Base-by-base conservation (phyloP, 2,888 invertebrate genomes). In the Endomychus coccineus region DNA sequence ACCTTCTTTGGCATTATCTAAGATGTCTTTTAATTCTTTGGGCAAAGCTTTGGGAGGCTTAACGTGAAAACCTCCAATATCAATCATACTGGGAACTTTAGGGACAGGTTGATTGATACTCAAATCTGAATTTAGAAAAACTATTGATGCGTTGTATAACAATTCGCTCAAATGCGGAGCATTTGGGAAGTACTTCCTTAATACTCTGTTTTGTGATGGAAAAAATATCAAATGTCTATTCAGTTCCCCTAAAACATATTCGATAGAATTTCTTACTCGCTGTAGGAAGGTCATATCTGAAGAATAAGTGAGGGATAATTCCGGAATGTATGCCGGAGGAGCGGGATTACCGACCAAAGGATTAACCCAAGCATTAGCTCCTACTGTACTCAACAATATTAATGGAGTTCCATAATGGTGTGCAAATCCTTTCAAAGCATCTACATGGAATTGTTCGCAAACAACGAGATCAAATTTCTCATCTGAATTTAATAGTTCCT, bases 21-120 rank as follows among this genome's bases (percentile, higher is more conserved):
- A 50, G 35, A 71, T 61, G 9, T 64, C 58, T 58, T 74, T 64
- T 0, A 77, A 52, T 49, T 75, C 71, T 40, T 48, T 39, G 1
- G 62, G 59, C 13, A 62, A 33, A 12, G 44, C 34, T 43, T 59
- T 54, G 2, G 56, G 45, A 2, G 54, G 43, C 34, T 44, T 40
- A 2, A 61, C 44, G 34, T 77, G 77, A 29, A 69, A 53, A 15
- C 77, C 77, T 11, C 75, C 77, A 30, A 77, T 66, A 49, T 75
- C 72, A 3, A 75, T 60, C 39, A 74, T 62, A 50, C 72, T 74
- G 0, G 76, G 76, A 5, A 73, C 63, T 14, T 69, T 63, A 0
- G 77, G 74, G 4, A 63, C 56, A 1, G 74, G 64, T 3, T 61
- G 49, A 35, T 70, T 68, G 30, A 70, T 66, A 52, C 71, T 73